phyloP scores from a whole-genome alignment of 2,113 vertebrate species.

The Stegastes partitus region DNA sequence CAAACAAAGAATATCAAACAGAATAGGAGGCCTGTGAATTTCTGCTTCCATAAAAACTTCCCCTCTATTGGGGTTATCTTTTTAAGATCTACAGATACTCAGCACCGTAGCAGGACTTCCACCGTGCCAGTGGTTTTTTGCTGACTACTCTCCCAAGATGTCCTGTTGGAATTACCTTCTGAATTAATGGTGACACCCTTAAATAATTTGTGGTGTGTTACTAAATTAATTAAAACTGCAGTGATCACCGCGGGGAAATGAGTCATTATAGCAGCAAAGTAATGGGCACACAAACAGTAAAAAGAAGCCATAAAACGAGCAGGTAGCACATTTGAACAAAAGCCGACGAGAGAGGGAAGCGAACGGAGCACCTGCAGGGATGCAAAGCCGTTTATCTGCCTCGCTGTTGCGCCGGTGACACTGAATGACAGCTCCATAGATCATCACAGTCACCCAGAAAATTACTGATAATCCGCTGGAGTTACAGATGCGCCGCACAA shows the following conservation, averaged over 20 bases:
- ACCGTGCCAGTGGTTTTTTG: not conserved
- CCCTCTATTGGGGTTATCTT: not conserved
- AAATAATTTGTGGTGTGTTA: slow-evolving; percentile 11
- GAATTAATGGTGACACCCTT: not conserved
- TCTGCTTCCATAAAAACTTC: slow-evolving; percentile 1
- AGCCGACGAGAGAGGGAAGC: slow-evolving; percentile 10
- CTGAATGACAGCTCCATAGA: slow-evolving; percentile 58
- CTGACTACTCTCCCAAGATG: not conserved
- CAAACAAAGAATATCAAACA: slow-evolving; percentile 1
- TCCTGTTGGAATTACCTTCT: slow-evolving; percentile 23
- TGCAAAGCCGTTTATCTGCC: slow-evolving; percentile 37
- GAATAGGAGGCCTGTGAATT: not conserved
- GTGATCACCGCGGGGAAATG: not conserved
- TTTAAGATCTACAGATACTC: not conserved
- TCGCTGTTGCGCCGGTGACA: slow-evolving; percentile 31
- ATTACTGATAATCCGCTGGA: slow-evolving; percentile 39
- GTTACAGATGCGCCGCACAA: slow-evolving; percentile 25
- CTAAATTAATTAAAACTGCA: slow-evolving; percentile 4
- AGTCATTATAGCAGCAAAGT: slow-evolving; percentile 9
- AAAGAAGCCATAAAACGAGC: slow-evolving; percentile 36
- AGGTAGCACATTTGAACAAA: slow-evolving; percentile 33
- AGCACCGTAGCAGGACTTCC: slow-evolving; percentile 1
- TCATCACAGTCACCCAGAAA: slow-evolving; percentile 44
- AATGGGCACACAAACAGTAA: slow-evolving; percentile 17
- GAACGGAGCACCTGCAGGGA: slow-evolving; percentile 1